phyloP scores from a whole-genome alignment of 2,797 vertebrate genomes.

The Falco concolor region DNA sequence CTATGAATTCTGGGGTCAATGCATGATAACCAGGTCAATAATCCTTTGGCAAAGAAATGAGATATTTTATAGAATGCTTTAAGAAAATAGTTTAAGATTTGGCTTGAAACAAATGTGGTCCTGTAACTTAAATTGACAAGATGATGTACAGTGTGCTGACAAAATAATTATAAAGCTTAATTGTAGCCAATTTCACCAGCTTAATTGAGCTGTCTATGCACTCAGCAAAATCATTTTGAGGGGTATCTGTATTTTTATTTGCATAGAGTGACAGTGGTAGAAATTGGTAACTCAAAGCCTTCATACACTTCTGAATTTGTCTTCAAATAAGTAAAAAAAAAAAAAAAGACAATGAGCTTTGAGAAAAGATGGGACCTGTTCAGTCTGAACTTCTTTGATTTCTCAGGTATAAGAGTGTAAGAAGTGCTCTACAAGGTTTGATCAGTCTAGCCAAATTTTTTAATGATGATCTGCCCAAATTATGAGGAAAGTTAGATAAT shows the following conservation, averaged over 20 bases:
- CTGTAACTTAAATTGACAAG: not conserved
- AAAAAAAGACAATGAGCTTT: not conserved
- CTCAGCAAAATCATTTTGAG: not conserved
- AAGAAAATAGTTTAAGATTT: not conserved
- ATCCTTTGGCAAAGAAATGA: not conserved
- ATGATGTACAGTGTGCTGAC: not conserved
- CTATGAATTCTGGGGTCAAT: not conserved
- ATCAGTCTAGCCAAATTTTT: not conserved
- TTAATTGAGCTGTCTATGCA: not conserved
- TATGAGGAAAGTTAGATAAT: not conserved
- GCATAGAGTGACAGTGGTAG: not conserved
- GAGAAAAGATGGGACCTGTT: accelerated
- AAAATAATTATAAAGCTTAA: not conserved
- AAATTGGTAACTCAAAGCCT: not conserved
- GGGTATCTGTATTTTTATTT: not conserved
- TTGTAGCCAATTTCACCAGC: not conserved
- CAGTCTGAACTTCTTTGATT: not conserved
- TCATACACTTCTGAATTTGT: not conserved
- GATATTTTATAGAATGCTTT: not conserved
- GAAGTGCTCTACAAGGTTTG: not conserved
- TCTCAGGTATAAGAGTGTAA: not conserved
- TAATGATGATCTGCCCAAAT: not conserved
- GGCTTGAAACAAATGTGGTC: not conserved
- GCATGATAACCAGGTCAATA: not conserved
- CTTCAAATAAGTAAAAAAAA: not conserved